Percentiles rank a stretch among this genome's conserved stretches.
These are phyloP conservation scores for Scytalopus superciliaris DNA, from an alignment of 2,113 vertebrate species.

Conservation along the genomic window DNA sequence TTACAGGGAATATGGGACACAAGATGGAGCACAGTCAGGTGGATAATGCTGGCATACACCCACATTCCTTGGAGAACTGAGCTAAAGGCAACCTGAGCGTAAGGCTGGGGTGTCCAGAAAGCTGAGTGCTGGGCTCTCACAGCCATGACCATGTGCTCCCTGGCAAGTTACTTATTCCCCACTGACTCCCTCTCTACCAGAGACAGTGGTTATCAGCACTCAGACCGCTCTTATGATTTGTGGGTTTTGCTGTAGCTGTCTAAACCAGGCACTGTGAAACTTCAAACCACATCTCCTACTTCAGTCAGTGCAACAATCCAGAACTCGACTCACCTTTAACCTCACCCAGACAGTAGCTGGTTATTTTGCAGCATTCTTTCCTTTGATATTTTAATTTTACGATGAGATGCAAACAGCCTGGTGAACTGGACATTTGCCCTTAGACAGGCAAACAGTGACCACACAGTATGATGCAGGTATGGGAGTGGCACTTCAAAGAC, in stretches of 20 bases:
- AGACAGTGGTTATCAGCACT: not conserved
- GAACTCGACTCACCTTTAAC: not conserved
- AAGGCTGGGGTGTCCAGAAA: not conserved
- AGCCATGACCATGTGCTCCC: not conserved
- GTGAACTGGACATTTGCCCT: not conserved
- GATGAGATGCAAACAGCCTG: not conserved
- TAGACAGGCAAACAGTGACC: not conserved
- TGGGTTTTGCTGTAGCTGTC: not conserved
- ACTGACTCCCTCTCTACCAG: not conserved
- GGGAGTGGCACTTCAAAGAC: not conserved
- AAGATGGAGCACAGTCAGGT: not conserved
- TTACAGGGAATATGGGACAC: not conserved
- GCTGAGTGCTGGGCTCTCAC: not conserved
- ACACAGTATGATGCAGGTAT: not conserved
- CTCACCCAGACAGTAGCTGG: not conserved
- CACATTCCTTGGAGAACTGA: not conserved
- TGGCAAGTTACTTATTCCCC: not conserved
- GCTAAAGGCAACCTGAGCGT: not conserved
- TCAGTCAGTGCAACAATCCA: not conserved
- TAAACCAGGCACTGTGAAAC: not conserved
- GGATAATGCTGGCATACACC: not conserved
- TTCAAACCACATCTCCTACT: not conserved
- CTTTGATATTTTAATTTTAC: not conserved
- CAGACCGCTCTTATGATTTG: not conserved
- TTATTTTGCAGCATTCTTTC: not conserved